These are phyloP conservation scores for Rhegmatorhina hoffmannsi DNA, from an alignment of 2,113 vertebrate genomes.

Conservation along the genomic window DNA sequence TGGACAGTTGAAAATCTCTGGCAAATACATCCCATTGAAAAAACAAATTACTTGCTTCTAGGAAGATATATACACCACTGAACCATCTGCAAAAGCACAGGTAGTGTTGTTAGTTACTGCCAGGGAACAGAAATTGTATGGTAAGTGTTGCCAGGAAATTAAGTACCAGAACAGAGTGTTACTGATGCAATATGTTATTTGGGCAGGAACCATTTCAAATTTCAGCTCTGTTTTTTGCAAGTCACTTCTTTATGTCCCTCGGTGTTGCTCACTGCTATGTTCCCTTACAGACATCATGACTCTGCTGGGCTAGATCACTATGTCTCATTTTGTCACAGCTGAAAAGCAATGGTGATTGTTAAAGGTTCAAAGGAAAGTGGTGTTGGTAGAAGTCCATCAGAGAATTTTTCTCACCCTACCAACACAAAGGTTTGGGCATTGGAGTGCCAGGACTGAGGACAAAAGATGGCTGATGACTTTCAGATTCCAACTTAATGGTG, in stretches of 20 bases:
- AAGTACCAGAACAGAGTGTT: conserved; percentile 30
- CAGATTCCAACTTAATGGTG: no score
- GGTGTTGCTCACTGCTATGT: not conserved
- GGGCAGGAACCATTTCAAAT: not conserved
- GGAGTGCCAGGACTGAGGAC: no score
- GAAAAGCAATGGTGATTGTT: not conserved
- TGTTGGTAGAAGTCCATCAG: no score
- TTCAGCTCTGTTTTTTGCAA: not conserved
- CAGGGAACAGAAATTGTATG: not conserved
- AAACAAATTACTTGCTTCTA: conserved; percentile 26
- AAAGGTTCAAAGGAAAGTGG: no score
- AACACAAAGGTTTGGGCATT: no score
- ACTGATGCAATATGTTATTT: not conserved
- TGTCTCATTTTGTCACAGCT: not conserved
- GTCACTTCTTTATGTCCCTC: not conserved
- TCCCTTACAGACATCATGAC: not conserved
- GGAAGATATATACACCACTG: not conserved
- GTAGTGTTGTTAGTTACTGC: conserved; percentile 20
- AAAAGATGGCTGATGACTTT: no score
- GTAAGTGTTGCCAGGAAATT: not conserved
- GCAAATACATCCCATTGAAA: not conserved
- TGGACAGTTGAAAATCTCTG: conserved; percentile 50
- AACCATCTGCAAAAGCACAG: conserved; percentile 40
- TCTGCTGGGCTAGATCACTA: not conserved
- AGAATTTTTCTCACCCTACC: no score